Percentiles rank a stretch among this genome's conserved stretches.
These are phyloP conservation scores for Dasypogon diadema DNA, from an alignment of 2,888 invertebrate genomes.

Conservation along the genomic window DNA sequence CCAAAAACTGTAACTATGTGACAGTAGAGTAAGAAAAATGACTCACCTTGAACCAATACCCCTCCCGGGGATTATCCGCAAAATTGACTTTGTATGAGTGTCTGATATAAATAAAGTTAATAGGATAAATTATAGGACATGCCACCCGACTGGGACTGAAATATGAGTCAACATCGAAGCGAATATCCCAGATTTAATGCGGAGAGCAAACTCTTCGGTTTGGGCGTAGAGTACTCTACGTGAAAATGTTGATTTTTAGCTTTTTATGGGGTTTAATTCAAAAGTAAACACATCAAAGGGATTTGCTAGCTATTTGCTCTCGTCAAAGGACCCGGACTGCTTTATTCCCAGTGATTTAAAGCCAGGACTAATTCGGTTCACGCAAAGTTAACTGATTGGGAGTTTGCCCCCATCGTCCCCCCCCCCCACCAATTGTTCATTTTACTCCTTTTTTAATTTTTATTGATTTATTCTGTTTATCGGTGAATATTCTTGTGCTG, in stretches of 20 bases:
- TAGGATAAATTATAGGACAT: constrained; percentile 47
- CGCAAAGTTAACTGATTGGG: background rate
- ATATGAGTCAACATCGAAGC: constrained; percentile 34
- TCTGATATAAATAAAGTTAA: constrained; percentile 47
- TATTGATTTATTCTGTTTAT: background rate
- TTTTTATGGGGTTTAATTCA: constrained; percentile 29
- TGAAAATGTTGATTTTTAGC: constrained; percentile 44
- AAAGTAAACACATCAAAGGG: constrained; percentile 40
- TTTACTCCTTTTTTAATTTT: too few relatives aligned
- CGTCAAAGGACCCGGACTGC: background rate
- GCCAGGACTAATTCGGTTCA: background rate
- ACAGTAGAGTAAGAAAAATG: constrained; percentile 33
- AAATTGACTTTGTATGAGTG: constrained; percentile 50
- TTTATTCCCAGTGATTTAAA: background rate
- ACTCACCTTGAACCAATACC: constrained; percentile 35
- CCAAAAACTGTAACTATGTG: constrained; percentile 30
- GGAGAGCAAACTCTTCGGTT: constrained; percentile 6
- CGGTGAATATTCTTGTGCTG: too few relatives aligned
- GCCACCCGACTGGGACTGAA: constrained; percentile 24
- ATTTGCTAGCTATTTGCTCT: constrained; percentile 7
- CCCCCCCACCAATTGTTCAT: too few relatives aligned
- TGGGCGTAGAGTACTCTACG: background rate
- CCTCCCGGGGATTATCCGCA: constrained; percentile 34
- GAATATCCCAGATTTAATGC: constrained; percentile 19
- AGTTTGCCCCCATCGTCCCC: too few relatives aligned